phyloP scores from a whole-genome alignment of 64 coral and sea anemone genomes.

The Dendronephthya gigantea region DNA sequence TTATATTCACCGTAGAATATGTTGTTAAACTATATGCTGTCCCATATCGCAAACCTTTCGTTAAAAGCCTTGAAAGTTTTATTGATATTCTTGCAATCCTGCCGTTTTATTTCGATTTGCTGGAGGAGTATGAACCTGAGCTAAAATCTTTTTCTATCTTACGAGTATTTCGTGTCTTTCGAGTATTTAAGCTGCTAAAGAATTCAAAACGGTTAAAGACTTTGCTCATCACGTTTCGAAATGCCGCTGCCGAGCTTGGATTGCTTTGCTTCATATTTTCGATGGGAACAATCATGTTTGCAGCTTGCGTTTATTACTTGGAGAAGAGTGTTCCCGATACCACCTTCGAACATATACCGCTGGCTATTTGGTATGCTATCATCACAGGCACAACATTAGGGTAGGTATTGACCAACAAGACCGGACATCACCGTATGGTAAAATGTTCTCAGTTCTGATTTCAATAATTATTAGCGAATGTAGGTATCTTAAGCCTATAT shows the following conservation, averaged over 20 bases:
- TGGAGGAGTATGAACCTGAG: background rate
- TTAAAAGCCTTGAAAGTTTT: background rate
- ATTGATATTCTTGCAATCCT: slow-evolving; percentile 30
- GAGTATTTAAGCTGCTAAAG: slow-evolving; percentile 28
- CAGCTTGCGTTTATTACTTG: background rate
- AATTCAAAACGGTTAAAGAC: slow-evolving; percentile 26
- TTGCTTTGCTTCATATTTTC: background rate
- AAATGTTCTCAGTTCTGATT: no score
- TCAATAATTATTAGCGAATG: no score
- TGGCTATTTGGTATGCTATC: slow-evolving; percentile 5
- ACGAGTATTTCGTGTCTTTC: slow-evolving; percentile 19
- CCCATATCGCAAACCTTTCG: background rate
- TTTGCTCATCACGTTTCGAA: background rate
- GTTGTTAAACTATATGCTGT: background rate
- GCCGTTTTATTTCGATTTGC: slow-evolving; percentile 30
- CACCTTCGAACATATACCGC: background rate
- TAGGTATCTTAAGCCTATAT: no score
- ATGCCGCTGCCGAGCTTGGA: background rate
- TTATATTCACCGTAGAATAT: slow-evolving; percentile 39
- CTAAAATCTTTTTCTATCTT: slow-evolving; percentile 19
- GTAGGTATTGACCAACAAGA: background rate
- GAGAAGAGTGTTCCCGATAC: background rate
- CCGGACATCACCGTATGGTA: no score
- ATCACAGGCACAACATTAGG: background rate
- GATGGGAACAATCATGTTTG: background rate